Conservation (phyloP, 2,797 vertebrate genomes). For the Tadarida brasiliensis region DNA sequence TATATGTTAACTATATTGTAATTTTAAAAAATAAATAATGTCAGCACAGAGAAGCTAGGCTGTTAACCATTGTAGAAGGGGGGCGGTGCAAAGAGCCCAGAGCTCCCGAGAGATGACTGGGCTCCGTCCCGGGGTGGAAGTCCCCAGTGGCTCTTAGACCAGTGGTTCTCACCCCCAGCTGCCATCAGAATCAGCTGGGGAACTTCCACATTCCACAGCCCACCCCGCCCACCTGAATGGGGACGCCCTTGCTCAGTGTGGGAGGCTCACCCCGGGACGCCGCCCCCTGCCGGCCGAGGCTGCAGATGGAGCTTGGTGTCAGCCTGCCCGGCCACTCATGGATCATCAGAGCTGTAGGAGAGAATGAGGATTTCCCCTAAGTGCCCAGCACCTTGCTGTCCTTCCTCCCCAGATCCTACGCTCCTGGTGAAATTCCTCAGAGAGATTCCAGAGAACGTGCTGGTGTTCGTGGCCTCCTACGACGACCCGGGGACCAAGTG, state of each 20-base stretch:
- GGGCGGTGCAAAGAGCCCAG: not conserved
- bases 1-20: not conserved
- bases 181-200: rapidly evolving
- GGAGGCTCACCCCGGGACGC: not conserved
- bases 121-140: not conserved
- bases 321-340: not conserved
- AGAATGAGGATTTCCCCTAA: not conserved
- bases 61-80: too few relatives aligned
- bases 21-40: not conserved
- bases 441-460: slow-evolving; percentile 84
- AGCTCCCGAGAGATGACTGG: not conserved
- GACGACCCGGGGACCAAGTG: slow-evolving; percentile 92
- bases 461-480: slow-evolving; percentile 92
- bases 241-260: not conserved
- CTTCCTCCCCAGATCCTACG: slow-evolving; percentile 81
- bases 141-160: not conserved
- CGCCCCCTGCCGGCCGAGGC: not conserved
- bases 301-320: not conserved
- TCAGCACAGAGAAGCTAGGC: not conserved
- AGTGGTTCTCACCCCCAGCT: not conserved
- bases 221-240: not conserved
- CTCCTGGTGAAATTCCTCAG: slow-evolving; percentile 88
- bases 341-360: not conserved
- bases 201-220: not conserved
- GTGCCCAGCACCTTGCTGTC: not conserved